These are phyloP conservation scores for Cephus sareptanus DNA, from an alignment of 2,888 invertebrate genomes.

Conservation along the genomic window DNA sequence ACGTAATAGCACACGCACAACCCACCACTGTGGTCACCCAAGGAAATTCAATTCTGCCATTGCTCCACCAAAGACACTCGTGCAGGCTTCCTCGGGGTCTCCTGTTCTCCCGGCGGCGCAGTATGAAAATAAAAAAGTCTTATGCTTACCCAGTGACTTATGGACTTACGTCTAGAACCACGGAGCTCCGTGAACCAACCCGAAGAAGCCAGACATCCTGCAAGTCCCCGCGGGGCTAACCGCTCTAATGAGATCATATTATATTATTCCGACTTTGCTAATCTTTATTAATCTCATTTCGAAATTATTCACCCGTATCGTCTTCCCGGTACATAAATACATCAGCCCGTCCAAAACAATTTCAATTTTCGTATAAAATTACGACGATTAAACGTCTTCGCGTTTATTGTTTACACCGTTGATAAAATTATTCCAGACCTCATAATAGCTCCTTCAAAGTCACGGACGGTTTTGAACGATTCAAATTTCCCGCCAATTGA, in stretches of 20 bases:
- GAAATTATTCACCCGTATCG: slow-evolving; percentile 33
- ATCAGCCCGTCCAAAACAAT: background rate
- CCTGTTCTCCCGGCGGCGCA: slow-evolving; percentile 36
- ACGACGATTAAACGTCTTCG: background rate
- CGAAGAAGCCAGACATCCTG: slow-evolving; percentile 62
- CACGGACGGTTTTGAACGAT: background rate
- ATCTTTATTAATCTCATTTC: slow-evolving; percentile 64
- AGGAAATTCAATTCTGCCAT: slow-evolving; percentile 56
- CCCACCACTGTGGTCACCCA: background rate
- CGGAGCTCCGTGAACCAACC: slow-evolving; percentile 18
- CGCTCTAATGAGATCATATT: slow-evolving; percentile 64
- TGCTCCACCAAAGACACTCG: slow-evolving; percentile 46
- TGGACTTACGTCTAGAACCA: slow-evolving; percentile 35
- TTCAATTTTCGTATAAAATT: background rate
- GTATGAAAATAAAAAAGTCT: slow-evolving; percentile 33
- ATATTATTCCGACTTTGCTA: slow-evolving; percentile 63
- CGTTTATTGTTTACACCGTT: background rate
- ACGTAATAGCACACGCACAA: background rate
- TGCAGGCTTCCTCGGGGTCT: slow-evolving; percentile 46
- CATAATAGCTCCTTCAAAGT: no score
- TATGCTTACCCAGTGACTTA: slow-evolving; percentile 60
- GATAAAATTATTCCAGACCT: no score
- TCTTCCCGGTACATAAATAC: slow-evolving; percentile 16
- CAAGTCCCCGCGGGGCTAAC: slow-evolving; percentile 57
- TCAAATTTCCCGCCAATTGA: background rate